A percentile compares a stretch with the other conserved stretches of the same genome.
phyloP scores from a whole-genome alignment of 1,140 invertebrate genomes.

The Maniola jurtina region DNA sequence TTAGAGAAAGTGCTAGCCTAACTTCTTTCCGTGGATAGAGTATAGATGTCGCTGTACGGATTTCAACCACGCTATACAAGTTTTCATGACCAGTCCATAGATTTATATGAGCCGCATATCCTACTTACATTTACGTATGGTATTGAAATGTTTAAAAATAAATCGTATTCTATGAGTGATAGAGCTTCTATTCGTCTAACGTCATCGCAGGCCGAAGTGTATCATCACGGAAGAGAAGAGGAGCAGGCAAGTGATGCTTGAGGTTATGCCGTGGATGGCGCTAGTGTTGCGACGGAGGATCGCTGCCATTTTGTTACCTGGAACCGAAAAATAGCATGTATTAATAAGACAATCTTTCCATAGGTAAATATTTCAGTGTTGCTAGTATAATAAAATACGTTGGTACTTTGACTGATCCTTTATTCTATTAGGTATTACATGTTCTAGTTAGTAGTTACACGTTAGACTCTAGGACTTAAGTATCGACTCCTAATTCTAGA shows the following conservation, averaged over 20 bases:
- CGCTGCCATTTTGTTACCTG: slow-evolving; percentile 74
- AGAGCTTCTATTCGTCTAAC: slow-evolving; percentile 40
- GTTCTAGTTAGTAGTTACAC: no score
- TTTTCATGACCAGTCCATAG: background rate
- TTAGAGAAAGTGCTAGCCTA: no score
- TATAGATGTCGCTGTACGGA: no score
- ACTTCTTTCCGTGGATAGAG: no score
- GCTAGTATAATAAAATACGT: background rate
- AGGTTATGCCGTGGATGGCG: slow-evolving; percentile 69
- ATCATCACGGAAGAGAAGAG: slow-evolving; percentile 53
- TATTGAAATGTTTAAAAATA: slow-evolving; percentile 34
- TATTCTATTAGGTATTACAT: no score
- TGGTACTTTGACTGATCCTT: no score
- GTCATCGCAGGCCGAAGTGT: slow-evolving; percentile 70
- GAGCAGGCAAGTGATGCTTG: slow-evolving; percentile 63
- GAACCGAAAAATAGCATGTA: slow-evolving; percentile 10
- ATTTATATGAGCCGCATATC: background rate
- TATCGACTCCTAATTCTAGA: no score
- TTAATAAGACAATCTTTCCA: background rate
- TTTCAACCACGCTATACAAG: background rate
- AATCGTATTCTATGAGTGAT: slow-evolving; percentile 32
- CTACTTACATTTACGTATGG: slow-evolving; percentile 24
- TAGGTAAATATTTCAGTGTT: background rate
- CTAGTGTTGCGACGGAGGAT: slow-evolving; percentile 68
- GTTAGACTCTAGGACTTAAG: no score